These are phyloP conservation scores for Struthidea cinerea DNA, from an alignment of 2,113 vertebrate genomes.

Conservation along the genomic window DNA sequence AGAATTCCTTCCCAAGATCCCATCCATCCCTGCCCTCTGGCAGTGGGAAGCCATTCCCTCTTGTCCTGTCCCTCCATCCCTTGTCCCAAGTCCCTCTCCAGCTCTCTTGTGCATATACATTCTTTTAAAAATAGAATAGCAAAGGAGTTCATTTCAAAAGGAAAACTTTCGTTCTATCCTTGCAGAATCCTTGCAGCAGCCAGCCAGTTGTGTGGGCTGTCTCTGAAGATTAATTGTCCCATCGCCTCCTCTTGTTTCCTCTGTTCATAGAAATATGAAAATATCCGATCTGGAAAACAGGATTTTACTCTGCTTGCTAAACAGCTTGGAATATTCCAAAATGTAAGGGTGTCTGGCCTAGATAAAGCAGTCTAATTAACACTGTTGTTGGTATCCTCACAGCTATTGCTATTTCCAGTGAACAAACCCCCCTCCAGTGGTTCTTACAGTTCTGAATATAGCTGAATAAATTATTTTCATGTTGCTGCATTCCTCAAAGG, in stretches of 20 bases:
- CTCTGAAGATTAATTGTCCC: constrained; percentile 63
- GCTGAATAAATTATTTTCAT: neutral
- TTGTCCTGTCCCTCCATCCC: neutral
- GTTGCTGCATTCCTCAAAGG: neutral
- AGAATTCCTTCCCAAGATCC: neutral
- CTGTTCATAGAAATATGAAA: constrained; percentile 55
- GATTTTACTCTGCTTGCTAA: neutral
- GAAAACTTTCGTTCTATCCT: constrained; percentile 32
- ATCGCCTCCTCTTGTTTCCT: constrained; percentile 29
- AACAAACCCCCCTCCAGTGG: neutral
- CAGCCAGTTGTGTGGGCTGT: constrained; percentile 60
- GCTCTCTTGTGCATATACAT: neutral
- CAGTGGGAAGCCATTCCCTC: neutral
- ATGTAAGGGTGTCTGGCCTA: neutral
- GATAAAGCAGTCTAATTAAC: neutral
- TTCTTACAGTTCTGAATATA: neutral
- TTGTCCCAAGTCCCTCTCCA: neutral
- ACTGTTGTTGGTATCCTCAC: neutral
- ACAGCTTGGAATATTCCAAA: neutral
- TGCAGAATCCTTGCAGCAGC: neutral
- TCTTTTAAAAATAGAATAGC: neutral
- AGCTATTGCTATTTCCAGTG: neutral
- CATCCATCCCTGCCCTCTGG: neutral
- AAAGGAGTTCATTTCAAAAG: constrained; percentile 34
- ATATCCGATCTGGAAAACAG: constrained; percentile 36